Base-by-base conservation (phyloP, 1,140 invertebrate species). In the Drosophila leontia region DNA sequence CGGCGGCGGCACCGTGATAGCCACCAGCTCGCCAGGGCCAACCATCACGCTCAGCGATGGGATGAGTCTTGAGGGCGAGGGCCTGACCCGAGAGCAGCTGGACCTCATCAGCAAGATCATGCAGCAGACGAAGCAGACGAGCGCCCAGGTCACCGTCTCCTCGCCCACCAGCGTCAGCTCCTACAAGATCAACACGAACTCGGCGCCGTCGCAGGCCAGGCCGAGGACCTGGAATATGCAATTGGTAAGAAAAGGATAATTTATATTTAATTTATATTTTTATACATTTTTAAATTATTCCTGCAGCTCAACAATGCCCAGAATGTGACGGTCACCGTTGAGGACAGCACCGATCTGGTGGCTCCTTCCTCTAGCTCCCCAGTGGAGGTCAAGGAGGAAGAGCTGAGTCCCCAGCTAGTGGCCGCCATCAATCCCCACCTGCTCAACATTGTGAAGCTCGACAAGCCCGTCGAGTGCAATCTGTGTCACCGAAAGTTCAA, bases 401-500 rank as follows among this genome's bases (percentile, higher is more conserved):
- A 92, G 19, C 78, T 87, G 17, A 88, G 86, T 59, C 93, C 90
- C 59, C 92, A 92, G 72, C 80, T 91, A 7, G 92, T 93, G 37
- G 80, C 93, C 4, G 75, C 93, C 26, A 91, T 93, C 11, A 93
- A 91, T 81, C 82, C 87, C 42, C 87, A 92, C 63, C 65, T 92
- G 57, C 75, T 92, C 41, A 94, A 93, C 74, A 94, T 94, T 60
- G 84, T 93, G 7, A 93, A 95, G 77, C 87, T 93, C 32, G 95
- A 96, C 17, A 97, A 97, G 91, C 97, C 97, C 29, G 98, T 98
- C 26, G 97, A 98, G 93, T 99, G 98, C 93, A 98, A 97, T 93
- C 94, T 99, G 42, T 99, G 98, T 92, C 96, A 98, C 93, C 95
- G 97, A 55, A 96, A 97, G 93, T 99, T 99, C 93, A 99, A 99